Evolutionary conservation across 2,797 vertebrate genomes (phyloP), one percentile per base, ranked within the genome.

Genomic region (Setipinna tenuifilis): DNA sequence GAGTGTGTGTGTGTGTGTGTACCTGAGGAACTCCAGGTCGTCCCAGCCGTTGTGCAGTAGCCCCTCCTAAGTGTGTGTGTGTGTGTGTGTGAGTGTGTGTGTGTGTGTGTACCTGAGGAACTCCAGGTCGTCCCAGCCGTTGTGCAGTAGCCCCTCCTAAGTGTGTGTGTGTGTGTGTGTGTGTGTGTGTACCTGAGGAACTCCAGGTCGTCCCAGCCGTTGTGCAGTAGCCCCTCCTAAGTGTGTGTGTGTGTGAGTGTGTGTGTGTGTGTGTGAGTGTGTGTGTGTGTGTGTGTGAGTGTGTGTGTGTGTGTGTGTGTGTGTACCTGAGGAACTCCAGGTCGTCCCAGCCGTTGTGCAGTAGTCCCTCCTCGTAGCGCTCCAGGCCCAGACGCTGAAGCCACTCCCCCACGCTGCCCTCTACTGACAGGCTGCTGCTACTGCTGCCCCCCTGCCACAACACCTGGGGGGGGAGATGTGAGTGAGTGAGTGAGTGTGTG

Each of bases 321-420:
- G 58, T 61, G 58, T 19, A 75, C 68, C 68, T 75, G 31, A 99
- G 98, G 92, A 99, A 99, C 91, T 99, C 98, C 89, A 99, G 94
- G 92, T 99, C 98, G 0, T 99, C 98, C 98, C 98, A 99, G 93
- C 98, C 98, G 1, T 99, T 98, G 94, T 97, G 97, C 83, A 99
- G 94, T 78, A 99, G 96, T 17, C 97, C 98, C 89, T 96, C 95
- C 92, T 99, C 98, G 86, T 99, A 99, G 83, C 94, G 90, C 93
- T 99, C 97, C 92, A 99, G 95, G 28, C 98, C 97, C 61, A 99
- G 91, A 0, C 95, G 95, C 87, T 94, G 95, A 84, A 99, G 96
- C 98, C 98, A 99, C 90, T 97, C 97, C 0, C 97, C 97, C 83
- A 99, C 97, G 0, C 97, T 97, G 0, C 96, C 96, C 84, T 97